Evolutionary conservation across 2,797 vertebrate species (phyloP).

Genomic region (Rhinella marina): DNA sequence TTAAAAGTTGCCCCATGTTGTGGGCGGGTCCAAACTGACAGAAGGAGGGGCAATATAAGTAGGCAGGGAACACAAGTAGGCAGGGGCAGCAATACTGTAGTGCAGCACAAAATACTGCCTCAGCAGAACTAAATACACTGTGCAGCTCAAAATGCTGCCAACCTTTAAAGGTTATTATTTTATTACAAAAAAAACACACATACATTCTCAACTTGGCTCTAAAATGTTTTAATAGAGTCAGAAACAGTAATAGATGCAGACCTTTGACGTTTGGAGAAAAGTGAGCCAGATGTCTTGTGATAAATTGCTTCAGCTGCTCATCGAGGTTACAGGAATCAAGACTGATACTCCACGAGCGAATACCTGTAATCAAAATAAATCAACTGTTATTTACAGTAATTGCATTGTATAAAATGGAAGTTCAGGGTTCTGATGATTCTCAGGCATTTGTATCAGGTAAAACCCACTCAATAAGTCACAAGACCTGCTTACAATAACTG

Average conservation of each 20-base stretch:
- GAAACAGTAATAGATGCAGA: slow-evolving; percentile 70
- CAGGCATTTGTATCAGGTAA: no score
- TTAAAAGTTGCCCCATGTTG: no score
- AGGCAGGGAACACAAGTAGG: no score
- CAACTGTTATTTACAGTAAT: not conserved
- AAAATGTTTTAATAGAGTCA: not conserved
- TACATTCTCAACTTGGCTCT: not conserved
- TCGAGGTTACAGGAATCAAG: slow-evolving; percentile 83
- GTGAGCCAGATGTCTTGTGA: slow-evolving; percentile 88
- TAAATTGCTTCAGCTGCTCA: slow-evolving; percentile 88
- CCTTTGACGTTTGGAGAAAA: slow-evolving; percentile 95
- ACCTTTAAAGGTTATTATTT: no score
- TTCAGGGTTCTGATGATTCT: not conserved
- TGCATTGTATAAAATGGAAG: not conserved
- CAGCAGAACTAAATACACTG: no score
- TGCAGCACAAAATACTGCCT: no score
- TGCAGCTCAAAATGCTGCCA: no score
- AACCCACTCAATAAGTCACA: no score
- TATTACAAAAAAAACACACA: not conserved
- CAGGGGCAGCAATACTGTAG: no score
- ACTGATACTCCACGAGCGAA: slow-evolving; percentile 87
- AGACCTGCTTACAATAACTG: no score
- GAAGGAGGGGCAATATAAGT: no score
- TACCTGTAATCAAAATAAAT: slow-evolving; percentile 73
- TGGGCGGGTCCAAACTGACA: no score